A percentile compares a stretch with the other conserved stretches of the same genome.
phyloP scores from a whole-genome alignment of 2,888 invertebrate genomes.

The Andrena praecox region DNA sequence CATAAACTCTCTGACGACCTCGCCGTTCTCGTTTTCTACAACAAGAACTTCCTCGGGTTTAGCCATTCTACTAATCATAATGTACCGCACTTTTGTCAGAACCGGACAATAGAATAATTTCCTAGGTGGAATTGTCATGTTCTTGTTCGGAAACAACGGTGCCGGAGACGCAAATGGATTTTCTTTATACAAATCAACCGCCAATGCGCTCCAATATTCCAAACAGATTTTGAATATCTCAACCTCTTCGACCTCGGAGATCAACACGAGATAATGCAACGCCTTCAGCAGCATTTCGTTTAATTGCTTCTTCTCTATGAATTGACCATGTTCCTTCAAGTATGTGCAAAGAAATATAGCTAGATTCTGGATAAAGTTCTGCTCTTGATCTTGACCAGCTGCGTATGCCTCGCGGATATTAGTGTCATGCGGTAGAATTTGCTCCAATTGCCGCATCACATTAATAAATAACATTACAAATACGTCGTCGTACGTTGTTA shows the following conservation, averaged over 20 bases:
- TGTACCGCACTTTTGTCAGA: constrained; percentile 95
- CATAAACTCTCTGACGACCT: constrained; percentile 99
- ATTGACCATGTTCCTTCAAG: constrained; percentile 97
- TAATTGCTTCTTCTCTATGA: constrained; percentile 93
- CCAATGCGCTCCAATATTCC: constrained; percentile 98
- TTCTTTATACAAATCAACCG: constrained; percentile 96
- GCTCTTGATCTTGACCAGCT: constrained; percentile 97
- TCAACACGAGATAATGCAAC: constrained; percentile 94
- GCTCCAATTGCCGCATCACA: constrained; percentile 96
- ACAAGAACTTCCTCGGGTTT: constrained; percentile 99
- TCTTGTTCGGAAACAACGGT: constrained; percentile 82
- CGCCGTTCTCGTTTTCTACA: constrained; percentile 99
- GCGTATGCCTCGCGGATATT: constrained; percentile 98
- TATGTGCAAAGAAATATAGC: constrained; percentile 98
- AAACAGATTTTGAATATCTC: constrained; percentile 99
- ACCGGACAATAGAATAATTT: constrained; percentile 92
- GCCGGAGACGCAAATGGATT: constrained; percentile 89
- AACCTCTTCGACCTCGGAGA: constrained; percentile 99
- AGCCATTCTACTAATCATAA: constrained; percentile 99
- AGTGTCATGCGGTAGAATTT: constrained; percentile 95
- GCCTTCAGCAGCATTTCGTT: constrained; percentile 93
- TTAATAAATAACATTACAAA: constrained; percentile 95
- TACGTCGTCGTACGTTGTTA: constrained; percentile 96
- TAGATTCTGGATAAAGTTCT: constrained; percentile 99
- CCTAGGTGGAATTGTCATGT: constrained; percentile 86